These are phyloP conservation scores for Aplysina aerophoba DNA, from an alignment of 37 sponge, comb jelly and placozoan genomes.

Conservation along the genomic window DNA sequence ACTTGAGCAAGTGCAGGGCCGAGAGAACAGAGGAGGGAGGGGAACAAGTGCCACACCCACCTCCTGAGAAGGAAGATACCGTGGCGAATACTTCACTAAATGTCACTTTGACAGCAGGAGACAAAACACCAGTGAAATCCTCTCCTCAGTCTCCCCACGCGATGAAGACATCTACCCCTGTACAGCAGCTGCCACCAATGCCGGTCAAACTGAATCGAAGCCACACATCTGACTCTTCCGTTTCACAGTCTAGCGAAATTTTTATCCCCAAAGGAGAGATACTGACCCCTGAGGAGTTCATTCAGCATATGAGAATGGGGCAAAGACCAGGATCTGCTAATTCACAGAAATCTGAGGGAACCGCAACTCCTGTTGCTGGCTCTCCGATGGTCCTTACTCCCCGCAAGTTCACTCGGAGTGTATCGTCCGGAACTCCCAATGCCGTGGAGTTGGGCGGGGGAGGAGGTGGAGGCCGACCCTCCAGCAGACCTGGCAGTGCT, in stretches of 20 bases:
- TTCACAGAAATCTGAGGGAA: not conserved
- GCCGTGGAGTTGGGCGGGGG: not conserved
- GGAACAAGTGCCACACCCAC: no score
- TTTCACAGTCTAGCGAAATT: constrained; percentile 7
- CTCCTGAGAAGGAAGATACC: not conserved
- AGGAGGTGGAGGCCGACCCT: not conserved
- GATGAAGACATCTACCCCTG: not conserved
- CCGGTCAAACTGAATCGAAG: not conserved
- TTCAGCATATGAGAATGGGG: not conserved
- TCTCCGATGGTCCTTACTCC: constrained; percentile 17
- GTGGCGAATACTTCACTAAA: not conserved
- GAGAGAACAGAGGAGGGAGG: no score
- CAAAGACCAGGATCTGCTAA: constrained; percentile 3
- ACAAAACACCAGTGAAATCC: not conserved
- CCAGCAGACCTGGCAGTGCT: not conserved
- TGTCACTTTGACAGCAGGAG: not conserved
- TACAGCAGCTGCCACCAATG: not conserved
- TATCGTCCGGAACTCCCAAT: constrained; percentile 8
- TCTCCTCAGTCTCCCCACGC: not conserved
- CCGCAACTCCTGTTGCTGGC: not conserved
- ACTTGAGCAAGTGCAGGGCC: constrained; percentile 22
- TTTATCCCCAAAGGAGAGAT: constrained; percentile 10
- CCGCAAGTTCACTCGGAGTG: not conserved
- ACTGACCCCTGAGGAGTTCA: not conserved
- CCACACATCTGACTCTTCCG: constrained; percentile 11